These are phyloP conservation scores for Melanargia galathea DNA, from an alignment of 2,888 invertebrate genomes.

Conservation along the genomic window DNA sequence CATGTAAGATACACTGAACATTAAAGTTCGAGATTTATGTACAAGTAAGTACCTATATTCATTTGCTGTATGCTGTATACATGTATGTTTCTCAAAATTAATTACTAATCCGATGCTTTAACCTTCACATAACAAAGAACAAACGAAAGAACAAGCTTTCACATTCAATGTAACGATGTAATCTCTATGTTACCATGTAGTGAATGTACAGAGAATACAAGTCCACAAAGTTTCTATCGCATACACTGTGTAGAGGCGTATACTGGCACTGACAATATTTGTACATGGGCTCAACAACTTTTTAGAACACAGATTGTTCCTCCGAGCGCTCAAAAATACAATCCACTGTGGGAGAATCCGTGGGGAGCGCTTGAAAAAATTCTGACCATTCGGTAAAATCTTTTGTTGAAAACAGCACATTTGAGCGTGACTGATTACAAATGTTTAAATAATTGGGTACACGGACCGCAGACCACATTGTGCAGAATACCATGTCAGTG, in stretches of 20 bases:
- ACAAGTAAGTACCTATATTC: too few relatives aligned
- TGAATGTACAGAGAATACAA: slow-evolving; percentile 1
- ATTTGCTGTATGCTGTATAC: too few relatives aligned
- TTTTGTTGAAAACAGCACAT: slow-evolving; percentile 3
- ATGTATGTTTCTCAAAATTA: too few relatives aligned
- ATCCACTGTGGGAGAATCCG: slow-evolving; percentile 9
- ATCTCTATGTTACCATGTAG: neutral
- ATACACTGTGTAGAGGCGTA: slow-evolving; percentile 44
- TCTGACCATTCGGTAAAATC: slow-evolving; percentile 1
- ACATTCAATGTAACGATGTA: neutral
- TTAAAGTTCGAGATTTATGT: neutral
- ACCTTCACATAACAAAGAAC: neutral
- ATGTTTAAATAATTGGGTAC: slow-evolving; percentile 23
- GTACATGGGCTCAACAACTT: slow-evolving; percentile 41
- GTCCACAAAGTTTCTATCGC: slow-evolving; percentile 2
- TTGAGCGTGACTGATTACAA: slow-evolving; percentile 19
- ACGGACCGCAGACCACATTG: slow-evolving; percentile 28
- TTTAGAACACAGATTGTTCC: slow-evolving; percentile 17
- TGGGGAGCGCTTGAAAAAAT: slow-evolving; percentile 1
- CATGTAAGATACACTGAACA: neutral
- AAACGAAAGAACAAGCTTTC: neutral
- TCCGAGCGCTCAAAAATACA: slow-evolving; percentile 8
- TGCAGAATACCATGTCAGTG: slow-evolving; percentile 20
- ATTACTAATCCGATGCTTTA: slow-evolving; percentile 6
- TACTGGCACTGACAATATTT: slow-evolving; percentile 57